These are phyloP conservation scores for Marmota flaviventris DNA, from an alignment of 2,113 vertebrate species.

Conservation along the genomic window DNA sequence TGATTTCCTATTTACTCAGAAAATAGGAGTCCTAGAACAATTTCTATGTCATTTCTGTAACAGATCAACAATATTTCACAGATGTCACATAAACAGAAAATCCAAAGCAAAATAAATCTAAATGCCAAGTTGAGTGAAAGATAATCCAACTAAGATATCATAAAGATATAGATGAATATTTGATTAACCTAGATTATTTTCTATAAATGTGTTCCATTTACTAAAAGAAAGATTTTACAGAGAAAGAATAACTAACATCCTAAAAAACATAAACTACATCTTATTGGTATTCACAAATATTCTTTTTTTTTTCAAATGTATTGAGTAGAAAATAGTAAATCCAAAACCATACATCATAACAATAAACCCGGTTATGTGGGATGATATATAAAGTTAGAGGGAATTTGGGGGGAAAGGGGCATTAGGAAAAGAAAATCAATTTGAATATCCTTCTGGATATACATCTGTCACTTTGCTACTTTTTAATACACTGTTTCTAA, in stretches of 20 bases:
- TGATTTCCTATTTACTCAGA: conserved; percentile 49
- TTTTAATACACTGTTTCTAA: neutral
- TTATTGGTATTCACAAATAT: conserved; percentile 16
- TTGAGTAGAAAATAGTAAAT: neutral
- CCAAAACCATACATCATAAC: neutral
- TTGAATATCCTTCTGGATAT: conserved; percentile 60
- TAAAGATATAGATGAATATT: conserved; percentile 54
- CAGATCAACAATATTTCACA: neutral
- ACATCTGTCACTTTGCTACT: conserved; percentile 25
- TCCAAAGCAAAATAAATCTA: conserved; percentile 52
- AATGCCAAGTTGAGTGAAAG: conserved; percentile 7
- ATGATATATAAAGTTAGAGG: neutral
- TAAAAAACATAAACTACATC: neutral
- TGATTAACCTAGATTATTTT: conserved; percentile 43
- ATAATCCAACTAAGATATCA: conserved; percentile 47
- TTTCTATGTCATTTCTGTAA: neutral
- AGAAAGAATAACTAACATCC: neutral
- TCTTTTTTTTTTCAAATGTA: neutral
- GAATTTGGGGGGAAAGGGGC: neutral
- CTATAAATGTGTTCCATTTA: neutral
- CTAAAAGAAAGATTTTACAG: neutral
- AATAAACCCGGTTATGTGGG: neutral
- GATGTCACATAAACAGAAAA: conserved; percentile 26
- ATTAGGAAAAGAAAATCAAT: neutral
- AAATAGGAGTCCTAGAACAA: neutral